A percentile compares a stretch with the other conserved stretches of the same genome.
These are phyloP conservation scores for Holothuria leucospilota DNA, from an alignment of 53 echinoderm and acorn worm species.

Conservation along the genomic window DNA sequence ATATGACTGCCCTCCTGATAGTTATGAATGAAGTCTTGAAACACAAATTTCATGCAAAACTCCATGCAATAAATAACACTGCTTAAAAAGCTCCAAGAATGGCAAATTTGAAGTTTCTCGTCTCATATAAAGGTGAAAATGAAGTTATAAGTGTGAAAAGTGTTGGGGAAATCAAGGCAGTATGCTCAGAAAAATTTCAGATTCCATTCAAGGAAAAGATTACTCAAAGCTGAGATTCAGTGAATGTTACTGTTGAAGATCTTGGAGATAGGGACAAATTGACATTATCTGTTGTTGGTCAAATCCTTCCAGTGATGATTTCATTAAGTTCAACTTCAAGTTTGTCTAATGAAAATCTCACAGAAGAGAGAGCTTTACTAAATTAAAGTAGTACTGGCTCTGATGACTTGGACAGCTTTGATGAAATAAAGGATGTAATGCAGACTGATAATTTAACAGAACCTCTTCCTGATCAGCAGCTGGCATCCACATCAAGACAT, in stretches of 20 bases:
- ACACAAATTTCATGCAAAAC: background rate
- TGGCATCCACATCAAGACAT: no score
- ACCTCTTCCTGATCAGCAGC: no score
- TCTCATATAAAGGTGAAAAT: background rate
- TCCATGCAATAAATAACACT: background rate
- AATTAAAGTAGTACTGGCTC: no score
- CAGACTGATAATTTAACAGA: no score
- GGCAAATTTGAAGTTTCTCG: background rate
- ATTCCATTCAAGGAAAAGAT: slow-evolving; percentile 1
- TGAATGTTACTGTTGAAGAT: background rate
- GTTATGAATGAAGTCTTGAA: slow-evolving; percentile 22
- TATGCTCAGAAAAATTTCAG: background rate
- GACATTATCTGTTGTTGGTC: background rate
- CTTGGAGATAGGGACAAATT: slow-evolving; percentile 14
- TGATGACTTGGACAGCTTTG: no score
- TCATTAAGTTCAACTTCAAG: background rate
- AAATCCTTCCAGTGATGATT: slow-evolving; percentile 1
- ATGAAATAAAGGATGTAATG: no score
- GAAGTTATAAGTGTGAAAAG: background rate
- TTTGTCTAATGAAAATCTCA: no score
- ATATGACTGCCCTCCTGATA: background rate
- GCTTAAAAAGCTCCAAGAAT: background rate
- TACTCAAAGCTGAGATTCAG: no score
- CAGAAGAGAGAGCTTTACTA: no score
- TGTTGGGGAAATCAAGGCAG: background rate